A percentile compares a stretch with the other conserved stretches of the same genome.
These are phyloP conservation scores for Lutraria lutraria DNA, from an alignment of 2,888 invertebrate species.

Conservation along the genomic window DNA sequence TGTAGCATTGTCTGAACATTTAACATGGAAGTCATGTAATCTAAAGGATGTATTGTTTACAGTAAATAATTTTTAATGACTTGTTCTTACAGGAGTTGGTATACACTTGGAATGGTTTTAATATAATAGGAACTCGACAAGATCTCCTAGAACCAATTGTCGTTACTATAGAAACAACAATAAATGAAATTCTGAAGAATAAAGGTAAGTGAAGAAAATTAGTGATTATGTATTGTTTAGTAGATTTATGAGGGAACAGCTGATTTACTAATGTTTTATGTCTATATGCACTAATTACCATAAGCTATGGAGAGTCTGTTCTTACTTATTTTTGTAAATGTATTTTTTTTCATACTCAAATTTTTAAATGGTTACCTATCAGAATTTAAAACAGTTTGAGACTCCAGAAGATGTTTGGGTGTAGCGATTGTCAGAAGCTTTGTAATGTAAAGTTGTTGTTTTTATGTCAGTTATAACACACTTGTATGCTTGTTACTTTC, in stretches of 20 bases:
- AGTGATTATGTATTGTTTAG: not conserved
- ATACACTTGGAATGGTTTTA: conserved; percentile 97
- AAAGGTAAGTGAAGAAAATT: conserved; percentile 73
- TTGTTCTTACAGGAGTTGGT: conserved; percentile 91
- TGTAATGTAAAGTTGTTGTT: no score
- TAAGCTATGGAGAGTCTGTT: not conserved
- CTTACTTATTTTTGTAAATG: not conserved
- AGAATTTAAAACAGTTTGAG: no score
- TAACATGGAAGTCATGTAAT: no score
- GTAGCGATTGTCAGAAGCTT: no score
- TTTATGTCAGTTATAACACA: not conserved
- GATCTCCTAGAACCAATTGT: conserved; percentile 87
- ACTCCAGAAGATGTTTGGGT: no score
- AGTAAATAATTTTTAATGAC: not conserved
- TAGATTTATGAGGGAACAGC: not conserved
- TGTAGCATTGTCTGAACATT: no score
- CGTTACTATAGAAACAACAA: conserved; percentile 84
- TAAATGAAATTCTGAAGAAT: conserved; percentile 83
- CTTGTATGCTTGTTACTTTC: conserved; percentile 48
- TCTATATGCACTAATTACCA: not conserved
- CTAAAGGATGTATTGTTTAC: no score
- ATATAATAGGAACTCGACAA: conserved; percentile 92
- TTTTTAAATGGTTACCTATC: no score
- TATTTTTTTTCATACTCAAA: no score
- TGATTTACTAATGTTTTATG: not conserved